Evolutionary conservation across 2,113 vertebrate genomes (phyloP).

Genomic region (Callopanchax toddi): DNA sequence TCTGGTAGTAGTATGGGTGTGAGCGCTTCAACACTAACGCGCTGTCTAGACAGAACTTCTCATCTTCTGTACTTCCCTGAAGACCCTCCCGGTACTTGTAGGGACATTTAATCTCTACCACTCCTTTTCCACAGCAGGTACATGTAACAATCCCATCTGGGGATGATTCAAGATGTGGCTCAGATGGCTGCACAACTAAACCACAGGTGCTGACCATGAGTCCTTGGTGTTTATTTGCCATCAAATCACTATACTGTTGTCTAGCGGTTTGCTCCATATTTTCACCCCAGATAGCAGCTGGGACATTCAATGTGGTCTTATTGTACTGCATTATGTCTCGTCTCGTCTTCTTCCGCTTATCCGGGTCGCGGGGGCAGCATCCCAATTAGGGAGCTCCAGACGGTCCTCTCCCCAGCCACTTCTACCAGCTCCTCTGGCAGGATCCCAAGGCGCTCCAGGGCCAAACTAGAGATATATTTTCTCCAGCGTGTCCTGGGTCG

Average conservation of each 20-base stretch:
- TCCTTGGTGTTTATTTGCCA: neutral
- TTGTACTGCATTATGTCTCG: slow-evolving; percentile 11
- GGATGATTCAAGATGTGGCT: slow-evolving; percentile 3
- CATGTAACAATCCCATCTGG: neutral
- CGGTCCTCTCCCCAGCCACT: no score
- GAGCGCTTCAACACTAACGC: neutral
- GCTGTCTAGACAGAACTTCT: neutral
- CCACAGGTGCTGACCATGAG: neutral
- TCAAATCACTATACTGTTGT: neutral
- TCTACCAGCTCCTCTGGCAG: no score
- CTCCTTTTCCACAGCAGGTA: slow-evolving; percentile 11
- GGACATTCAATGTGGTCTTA: slow-evolving; percentile 15
- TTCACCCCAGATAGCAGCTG: slow-evolving; percentile 7
- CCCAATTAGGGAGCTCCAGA: no score
- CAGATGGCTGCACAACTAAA: no score
- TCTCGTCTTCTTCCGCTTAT: no score
- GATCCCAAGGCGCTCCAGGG: no score
- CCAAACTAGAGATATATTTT: no score
- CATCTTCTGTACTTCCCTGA: no score
- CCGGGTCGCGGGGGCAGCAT: no score
- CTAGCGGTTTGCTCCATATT: neutral
- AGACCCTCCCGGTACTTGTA: slow-evolving; percentile 1
- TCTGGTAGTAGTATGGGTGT: neutral
- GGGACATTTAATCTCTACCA: slow-evolving; percentile 3
- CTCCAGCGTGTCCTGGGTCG: no score